Evolutionary conservation across 2,113 vertebrate species (phyloP), one percentile per base, ranked within the genome.

Genomic region (Otocyon megalotis): DNA sequence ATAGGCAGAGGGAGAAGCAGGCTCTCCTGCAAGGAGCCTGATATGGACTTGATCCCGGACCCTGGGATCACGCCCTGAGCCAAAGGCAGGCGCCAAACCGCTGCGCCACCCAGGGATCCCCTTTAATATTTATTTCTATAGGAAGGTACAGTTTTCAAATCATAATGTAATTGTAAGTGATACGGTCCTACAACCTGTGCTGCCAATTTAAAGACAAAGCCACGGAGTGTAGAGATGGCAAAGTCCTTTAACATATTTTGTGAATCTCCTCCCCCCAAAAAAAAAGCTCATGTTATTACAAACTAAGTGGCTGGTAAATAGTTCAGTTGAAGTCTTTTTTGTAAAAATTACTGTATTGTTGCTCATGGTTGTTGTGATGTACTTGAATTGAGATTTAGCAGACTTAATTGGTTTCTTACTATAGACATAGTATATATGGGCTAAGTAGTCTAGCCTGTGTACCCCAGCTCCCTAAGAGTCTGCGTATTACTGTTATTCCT

Each of bases 371-470:
- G 37, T 58, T 92, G 4, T 74, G 48, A 74, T 43, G 65, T 54
- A 12, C 50, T 87, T 93, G 93, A 86, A 56, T 30, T 76, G 10
- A 93, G 76, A 88, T 89, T 77, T 84, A 63, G 14, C 35, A 67
- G 53, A 74, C 8, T 37, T 56, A 24, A 1, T 30, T 20, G 91
- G 26, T 83, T 69, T 79, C 43, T 93, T 86, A 30, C 60, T 94
- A 58, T 20, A 82, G 37, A 32, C 80, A 24, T 26, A 26, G 28
- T 69, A 28, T 43, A 58, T 67, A 26, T 28, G 19, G 71, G 76
- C 84, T 11, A 76, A 50, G 22, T 72, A 3, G 32, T 12, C n/a
- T 62, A 22, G 16, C 15, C 58, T 82, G 32, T 48, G 16, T 37
- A 35, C 15, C 16, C 5, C 17, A 60, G 84, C 26, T 26, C 9